A percentile compares a stretch with the other conserved stretches of the same genome.
phyloP scores from a whole-genome alignment of 2,888 invertebrate species.

The Isotomurus palustris region DNA sequence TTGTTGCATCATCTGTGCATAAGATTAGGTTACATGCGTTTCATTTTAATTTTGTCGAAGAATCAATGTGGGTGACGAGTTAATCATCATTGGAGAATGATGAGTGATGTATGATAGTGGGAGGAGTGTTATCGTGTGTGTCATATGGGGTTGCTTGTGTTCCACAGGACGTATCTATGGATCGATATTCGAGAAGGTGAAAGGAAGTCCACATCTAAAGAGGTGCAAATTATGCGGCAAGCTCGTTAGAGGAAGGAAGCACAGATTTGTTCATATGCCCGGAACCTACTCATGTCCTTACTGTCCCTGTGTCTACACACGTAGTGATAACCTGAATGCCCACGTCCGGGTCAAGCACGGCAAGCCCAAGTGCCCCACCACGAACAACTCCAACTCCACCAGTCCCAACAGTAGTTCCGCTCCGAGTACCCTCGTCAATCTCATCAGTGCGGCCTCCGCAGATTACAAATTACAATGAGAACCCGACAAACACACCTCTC shows the following conservation, averaged over 20 bases:
- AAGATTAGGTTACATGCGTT: no score
- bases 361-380: conserved; percentile 40
- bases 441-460: conserved; percentile 41
- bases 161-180: conserved; percentile 46
- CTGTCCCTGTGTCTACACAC: conserved; percentile 44
- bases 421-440: conserved; percentile 43
- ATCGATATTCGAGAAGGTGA: conserved; percentile 46
- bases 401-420: conserved; percentile 43
- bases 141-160: conserved; percentile 27
- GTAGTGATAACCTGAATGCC: conserved; percentile 46
- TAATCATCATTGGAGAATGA: not conserved
- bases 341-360: conserved; percentile 45
- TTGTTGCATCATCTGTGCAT: no score
- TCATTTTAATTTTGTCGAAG: no score
- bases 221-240: conserved; percentile 46
- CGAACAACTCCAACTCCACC: conserved; percentile 37
- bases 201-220: conserved; percentile 46
- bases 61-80: not conserved
- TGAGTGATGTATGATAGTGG: not conserved
- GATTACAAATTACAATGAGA: no score
- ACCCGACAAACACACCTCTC: no score
- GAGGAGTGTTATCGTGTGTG: not conserved
- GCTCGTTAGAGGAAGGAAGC: conserved; percentile 35
- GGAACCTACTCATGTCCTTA: conserved; percentile 42
- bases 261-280: conserved; percentile 46